Base-by-base conservation (phyloP, 2,113 vertebrate genomes). In the Acinonyx jubatus region DNA sequence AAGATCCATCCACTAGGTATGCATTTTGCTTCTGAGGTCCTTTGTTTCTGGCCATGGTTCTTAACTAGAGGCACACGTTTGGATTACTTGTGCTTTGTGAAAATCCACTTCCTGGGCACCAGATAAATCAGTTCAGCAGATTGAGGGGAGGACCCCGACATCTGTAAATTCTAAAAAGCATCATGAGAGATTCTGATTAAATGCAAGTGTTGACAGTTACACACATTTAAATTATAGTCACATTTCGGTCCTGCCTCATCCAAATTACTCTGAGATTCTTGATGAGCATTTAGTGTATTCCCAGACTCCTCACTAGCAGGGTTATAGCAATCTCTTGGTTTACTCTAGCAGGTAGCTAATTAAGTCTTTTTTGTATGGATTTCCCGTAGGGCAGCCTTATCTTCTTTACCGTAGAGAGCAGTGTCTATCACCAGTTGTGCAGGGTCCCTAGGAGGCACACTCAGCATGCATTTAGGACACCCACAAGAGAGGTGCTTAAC, bases 171-270 rank as follows among this genome's bases (percentile, higher is more conserved):
- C 93, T 97, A 57, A 94, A 80, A 80, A 68, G 36, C 23, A 0
- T 91, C 48, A 41, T 41, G 84, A n/a, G 57, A 92, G 55, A 91
- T 55, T 92, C 89, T 91, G 78, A 89, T 74, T 94, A 90, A 86
- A 79, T 95, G 11, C 10, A 65, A 21, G 79, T 88, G 45, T 78
- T 91, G 82, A 81, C 52, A 84, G 52, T 55, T 73, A 11, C 19
- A 13, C 79, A 94, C n/a, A 76, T 83, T 88, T 95, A 36, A 92
- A 79, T 88, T 82, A 73, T 18, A 92, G 48, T 73, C 89, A 86
- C 61, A 63, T 86, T 86, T 83, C 10, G 10, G 68, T 61, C 65
- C n/a, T 63, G 52, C 88, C 69, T 89, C 33, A 52, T 87, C 63
- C 73, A 36, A 66, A 55, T 38, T 31, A 52, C 25, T 89, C 41